Percentiles rank a stretch among this genome's conserved stretches.
These are phyloP conservation scores for Spea hammondii DNA, from an alignment of 2,797 vertebrate species.

Conservation along the genomic window DNA sequence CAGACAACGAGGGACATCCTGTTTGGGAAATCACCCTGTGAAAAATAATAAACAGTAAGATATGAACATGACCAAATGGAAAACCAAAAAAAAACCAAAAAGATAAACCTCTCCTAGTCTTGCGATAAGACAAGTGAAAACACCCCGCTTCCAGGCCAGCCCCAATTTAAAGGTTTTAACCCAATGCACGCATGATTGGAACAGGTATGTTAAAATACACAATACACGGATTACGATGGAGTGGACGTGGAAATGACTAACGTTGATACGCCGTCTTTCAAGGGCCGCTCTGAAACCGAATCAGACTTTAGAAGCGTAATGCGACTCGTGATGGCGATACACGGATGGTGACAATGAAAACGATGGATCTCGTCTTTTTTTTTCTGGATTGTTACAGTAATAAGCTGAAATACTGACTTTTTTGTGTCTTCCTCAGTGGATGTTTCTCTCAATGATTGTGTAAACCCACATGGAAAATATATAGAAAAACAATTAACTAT, in stretches of 20 bases:
- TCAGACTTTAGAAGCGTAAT: not conserved
- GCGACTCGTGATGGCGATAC: slow-evolving; percentile 6
- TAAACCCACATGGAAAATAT: slow-evolving; percentile 32
- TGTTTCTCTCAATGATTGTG: slow-evolving; percentile 15
- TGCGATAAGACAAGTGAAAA: slow-evolving; percentile 9
- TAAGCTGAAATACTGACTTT: slow-evolving; percentile 13
- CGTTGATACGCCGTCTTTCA: not conserved
- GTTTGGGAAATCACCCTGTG: slow-evolving; percentile 75
- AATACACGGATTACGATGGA: not conserved
- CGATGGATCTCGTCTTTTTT: slow-evolving; percentile 7
- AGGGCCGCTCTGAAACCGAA: slow-evolving; percentile 12
- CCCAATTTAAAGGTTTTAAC: not conserved
- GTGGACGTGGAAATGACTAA: slow-evolving; percentile 18
- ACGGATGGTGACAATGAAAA: slow-evolving; percentile 17
- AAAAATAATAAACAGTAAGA: slow-evolving; percentile 57
- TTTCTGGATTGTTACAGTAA: not conserved
- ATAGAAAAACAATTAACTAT: slow-evolving; percentile 17
- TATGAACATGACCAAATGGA: slow-evolving; percentile 47
- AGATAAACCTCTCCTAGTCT: slow-evolving; percentile 33
- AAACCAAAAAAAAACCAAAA: slow-evolving; percentile 47
- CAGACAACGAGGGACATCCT: slow-evolving; percentile 81
- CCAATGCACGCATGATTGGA: slow-evolving; percentile 17
- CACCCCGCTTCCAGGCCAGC: slow-evolving; percentile 13
- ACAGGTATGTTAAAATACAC: not conserved
- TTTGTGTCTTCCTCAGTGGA: slow-evolving; percentile 12